Percentiles rank a stretch among this genome's conserved stretches.
phyloP scores from a whole-genome alignment of 2,113 vertebrate genomes.

The Mobula birostris region DNA sequence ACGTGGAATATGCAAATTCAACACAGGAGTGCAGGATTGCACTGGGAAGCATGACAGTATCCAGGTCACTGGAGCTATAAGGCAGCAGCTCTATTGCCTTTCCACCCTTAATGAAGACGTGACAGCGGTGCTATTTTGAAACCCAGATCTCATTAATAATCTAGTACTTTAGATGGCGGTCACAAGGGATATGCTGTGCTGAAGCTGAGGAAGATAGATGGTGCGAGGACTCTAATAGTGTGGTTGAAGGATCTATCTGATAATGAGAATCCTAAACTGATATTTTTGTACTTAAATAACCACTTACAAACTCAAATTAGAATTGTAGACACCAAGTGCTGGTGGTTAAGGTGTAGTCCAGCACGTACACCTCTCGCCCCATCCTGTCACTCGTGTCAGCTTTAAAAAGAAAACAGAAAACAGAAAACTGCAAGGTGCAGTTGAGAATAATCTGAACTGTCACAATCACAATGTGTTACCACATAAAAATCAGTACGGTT shows the following conservation, averaged over 20 bases:
- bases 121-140: not conserved
- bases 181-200: not conserved
- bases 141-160: not conserved
- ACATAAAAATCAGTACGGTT: not conserved
- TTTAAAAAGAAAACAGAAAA: not conserved
- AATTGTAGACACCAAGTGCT: not conserved
- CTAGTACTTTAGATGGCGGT: not conserved
- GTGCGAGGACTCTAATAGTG: too few relatives aligned
- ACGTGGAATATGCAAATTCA: too few relatives aligned
- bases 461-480: not conserved
- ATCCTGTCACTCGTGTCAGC: not conserved
- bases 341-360: not conserved
- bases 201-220: not conserved
- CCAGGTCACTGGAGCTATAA: too few relatives aligned
- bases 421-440: not conserved
- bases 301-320: not conserved
- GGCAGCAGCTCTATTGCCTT: too few relatives aligned
- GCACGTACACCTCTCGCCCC: not conserved
- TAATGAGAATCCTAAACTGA: not conserved
- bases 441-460: not conserved
- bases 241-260: not conserved
- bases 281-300: not conserved
- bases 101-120: not conserved
- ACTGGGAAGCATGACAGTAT: too few relatives aligned
- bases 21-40: too few relatives aligned